Evolutionary conservation across 2,113 vertebrate species (phyloP).

Genomic region (Oncorhynchus clarkii): DNA sequence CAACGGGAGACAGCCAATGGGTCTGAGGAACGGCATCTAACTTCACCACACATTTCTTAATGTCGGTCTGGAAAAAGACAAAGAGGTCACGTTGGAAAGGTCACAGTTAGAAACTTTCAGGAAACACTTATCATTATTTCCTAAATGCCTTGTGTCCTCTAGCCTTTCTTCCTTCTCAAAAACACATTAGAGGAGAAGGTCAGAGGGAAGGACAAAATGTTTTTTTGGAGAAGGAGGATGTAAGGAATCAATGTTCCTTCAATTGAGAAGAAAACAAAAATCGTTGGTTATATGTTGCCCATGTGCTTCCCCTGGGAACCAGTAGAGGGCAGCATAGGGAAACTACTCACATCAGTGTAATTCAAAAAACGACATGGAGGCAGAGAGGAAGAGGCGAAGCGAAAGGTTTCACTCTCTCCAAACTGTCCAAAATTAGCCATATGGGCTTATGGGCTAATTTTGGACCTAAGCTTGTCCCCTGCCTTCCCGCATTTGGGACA

Average conservation of each 20-base stretch:
- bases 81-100: background rate
- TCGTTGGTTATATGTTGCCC: background rate
- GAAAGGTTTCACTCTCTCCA: too few relatives aligned
- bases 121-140: too few relatives aligned
- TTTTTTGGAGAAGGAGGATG: background rate
- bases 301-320: background rate
- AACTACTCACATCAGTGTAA: background rate
- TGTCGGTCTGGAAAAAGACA: slow-evolving; percentile 74
- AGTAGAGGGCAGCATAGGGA: background rate
- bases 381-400: too few relatives aligned
- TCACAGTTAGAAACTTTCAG: background rate
- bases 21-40: slow-evolving; percentile 76
- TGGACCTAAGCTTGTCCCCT: too few relatives aligned
- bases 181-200: too few relatives aligned
- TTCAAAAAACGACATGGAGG: background rate
- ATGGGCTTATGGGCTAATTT: too few relatives aligned
- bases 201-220: background rate
- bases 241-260: too few relatives aligned
- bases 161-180: too few relatives aligned
- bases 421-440: too few relatives aligned
- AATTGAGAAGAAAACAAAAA: too few relatives aligned
- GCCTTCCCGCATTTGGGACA: too few relatives aligned
- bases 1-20: slow-evolving; percentile 80
- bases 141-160: too few relatives aligned
- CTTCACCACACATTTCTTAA: slow-evolving; percentile 89